These are phyloP conservation scores for Ophiothrix spiculata DNA, from an alignment of 35 echinoderm and acorn worm species.

Conservation along the genomic window DNA sequence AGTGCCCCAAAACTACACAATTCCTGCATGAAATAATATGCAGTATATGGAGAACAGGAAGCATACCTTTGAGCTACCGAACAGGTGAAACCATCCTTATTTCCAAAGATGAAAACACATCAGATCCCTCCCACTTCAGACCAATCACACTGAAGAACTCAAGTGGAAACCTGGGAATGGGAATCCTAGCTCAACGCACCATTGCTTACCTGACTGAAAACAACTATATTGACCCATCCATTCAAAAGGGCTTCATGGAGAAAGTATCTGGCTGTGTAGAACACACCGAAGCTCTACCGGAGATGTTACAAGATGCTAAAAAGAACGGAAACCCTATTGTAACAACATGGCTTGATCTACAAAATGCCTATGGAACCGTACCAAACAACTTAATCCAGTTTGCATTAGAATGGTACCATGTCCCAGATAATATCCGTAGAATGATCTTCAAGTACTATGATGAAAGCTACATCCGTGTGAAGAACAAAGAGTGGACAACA, in stretches of 20 bases:
- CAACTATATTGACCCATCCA: neutral
- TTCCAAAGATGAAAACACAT: neutral
- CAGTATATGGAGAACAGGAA: neutral
- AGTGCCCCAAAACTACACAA: neutral
- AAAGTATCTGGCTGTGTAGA: conserved; percentile 4
- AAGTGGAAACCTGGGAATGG: neutral
- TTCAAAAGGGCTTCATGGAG: neutral
- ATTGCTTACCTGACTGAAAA: neutral
- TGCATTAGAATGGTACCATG: conserved; percentile 4
- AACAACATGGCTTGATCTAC: conserved; percentile 3
- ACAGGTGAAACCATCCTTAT: neutral
- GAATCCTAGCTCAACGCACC: neutral
- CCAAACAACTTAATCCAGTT: neutral
- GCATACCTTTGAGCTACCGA: neutral
- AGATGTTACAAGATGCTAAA: neutral
- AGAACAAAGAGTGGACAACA: neutral
- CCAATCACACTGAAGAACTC: conserved; percentile 8
- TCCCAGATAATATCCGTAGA: neutral
- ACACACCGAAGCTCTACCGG: neutral
- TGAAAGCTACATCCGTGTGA: neutral
- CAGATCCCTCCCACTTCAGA: conserved; percentile 2
- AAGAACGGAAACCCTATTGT: neutral
- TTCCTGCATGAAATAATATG: neutral
- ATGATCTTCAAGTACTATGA: neutral
- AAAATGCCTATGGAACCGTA: neutral